These are phyloP conservation scores for Erythrolamprus reginae DNA, from an alignment of 2,113 vertebrate genomes.

Conservation along the genomic window DNA sequence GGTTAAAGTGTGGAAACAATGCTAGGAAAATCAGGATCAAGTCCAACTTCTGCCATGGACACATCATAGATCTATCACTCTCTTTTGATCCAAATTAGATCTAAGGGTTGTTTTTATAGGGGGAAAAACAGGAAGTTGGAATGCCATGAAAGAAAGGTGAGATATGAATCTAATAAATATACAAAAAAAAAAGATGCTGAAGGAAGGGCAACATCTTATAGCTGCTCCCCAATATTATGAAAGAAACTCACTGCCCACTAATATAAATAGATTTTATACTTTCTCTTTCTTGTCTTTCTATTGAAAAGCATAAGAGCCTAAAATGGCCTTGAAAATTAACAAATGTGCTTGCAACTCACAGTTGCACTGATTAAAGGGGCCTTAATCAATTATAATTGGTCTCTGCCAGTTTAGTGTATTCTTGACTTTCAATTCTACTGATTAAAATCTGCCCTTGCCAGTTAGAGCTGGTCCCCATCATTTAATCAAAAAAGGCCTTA, in stretches of 20 bases:
- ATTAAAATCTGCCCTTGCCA: constrained; percentile 7
- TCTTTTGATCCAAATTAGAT: neutral
- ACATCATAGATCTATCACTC: neutral
- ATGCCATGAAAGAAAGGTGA: neutral
- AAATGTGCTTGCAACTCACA: neutral
- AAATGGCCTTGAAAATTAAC: neutral
- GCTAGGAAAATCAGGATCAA: neutral
- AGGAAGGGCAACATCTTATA: neutral
- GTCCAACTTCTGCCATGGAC: neutral
- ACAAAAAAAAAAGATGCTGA: neutral
- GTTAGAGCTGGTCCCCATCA: neutral
- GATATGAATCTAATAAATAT: neutral
- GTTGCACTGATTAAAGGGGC: neutral
- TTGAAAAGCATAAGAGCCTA: neutral
- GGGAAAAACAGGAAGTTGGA: neutral
- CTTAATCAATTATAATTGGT: neutral
- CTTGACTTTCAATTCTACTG: constrained; percentile 1
- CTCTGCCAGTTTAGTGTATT: neutral
- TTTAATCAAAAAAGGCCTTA: constrained; percentile 9
- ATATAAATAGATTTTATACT: neutral
- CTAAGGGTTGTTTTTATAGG: neutral
- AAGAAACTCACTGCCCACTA: neutral
- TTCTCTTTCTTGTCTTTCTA: neutral
- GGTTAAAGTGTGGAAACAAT: neutral
- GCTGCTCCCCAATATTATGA: neutral